Conservation (phyloP, 2,888 invertebrate species). For the Eubasilissa splendida region DNA sequence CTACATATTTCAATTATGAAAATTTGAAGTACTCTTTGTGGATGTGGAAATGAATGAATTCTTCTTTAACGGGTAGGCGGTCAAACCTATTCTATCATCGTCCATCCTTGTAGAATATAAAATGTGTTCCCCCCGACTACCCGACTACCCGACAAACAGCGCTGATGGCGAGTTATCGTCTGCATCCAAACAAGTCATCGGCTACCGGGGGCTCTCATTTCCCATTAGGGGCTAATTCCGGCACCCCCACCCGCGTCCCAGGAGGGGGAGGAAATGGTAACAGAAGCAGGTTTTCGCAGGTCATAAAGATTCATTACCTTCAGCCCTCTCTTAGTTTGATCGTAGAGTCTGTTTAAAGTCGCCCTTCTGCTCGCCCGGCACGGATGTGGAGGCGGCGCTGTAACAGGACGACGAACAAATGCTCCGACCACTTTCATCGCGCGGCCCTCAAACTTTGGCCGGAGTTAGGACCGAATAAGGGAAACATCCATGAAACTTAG, state of each 20-base stretch:
- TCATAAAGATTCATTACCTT: slow-evolving; percentile 69
- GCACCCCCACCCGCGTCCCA: slow-evolving; percentile 22
- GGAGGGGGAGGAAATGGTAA: slow-evolving; percentile 55
- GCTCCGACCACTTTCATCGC: not conserved
- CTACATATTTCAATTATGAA: too few species aligned
- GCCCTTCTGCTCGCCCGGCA: slow-evolving; percentile 1
- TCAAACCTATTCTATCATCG: too few species aligned
- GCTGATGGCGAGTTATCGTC: slow-evolving; percentile 59
- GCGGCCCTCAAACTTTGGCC: not conserved
- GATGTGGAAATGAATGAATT: too few species aligned
- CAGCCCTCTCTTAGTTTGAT: slow-evolving; percentile 19
- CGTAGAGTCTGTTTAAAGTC: slow-evolving; percentile 7
- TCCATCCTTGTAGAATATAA: too few species aligned
- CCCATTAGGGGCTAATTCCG: slow-evolving; percentile 58
- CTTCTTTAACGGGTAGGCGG: too few species aligned
- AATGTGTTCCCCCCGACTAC: too few species aligned
- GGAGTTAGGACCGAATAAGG: not conserved
- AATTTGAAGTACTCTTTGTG: too few species aligned
- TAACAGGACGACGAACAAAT: not conserved
- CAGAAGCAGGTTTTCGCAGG: slow-evolving; percentile 67
- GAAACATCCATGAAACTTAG: too few species aligned
- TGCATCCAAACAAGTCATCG: slow-evolving; percentile 59
- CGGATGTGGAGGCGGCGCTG: slow-evolving; percentile 8
- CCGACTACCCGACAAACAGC: not conserved
- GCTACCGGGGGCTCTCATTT: slow-evolving; percentile 51